Evolutionary conservation across 2,888 invertebrate species (phyloP).

Genomic region (Melinopterus prodromus): DNA sequence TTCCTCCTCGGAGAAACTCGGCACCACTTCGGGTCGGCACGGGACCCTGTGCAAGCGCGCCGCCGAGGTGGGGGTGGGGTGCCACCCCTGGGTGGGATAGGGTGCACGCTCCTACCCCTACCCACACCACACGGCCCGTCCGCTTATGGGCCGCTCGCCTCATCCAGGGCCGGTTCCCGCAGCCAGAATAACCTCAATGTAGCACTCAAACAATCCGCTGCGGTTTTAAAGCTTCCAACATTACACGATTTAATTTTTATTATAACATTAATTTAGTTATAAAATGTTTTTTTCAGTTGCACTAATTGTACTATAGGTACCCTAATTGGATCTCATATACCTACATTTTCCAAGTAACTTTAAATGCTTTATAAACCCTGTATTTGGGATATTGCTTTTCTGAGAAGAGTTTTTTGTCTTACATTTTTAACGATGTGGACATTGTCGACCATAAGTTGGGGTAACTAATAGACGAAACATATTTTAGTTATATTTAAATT

Average conservation of each 20-base stretch:
- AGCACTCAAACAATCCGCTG: background rate
- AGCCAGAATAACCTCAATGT: background rate
- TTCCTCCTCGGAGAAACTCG: constrained; percentile 55
- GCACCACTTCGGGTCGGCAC: constrained; percentile 47
- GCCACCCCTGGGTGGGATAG: constrained; percentile 28
- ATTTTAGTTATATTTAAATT: too few relatives aligned
- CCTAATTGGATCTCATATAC: too few relatives aligned
- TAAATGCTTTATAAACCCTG: too few relatives aligned
- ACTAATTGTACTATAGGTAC: too few relatives aligned
- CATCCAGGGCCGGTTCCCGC: background rate
- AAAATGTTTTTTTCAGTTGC: too few relatives aligned
- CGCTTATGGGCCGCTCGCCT: constrained; percentile 30
- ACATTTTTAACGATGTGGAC: too few relatives aligned
- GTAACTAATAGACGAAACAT: too few relatives aligned
- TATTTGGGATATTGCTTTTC: too few relatives aligned
- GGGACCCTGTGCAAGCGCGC: constrained; percentile 23
- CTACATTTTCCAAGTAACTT: too few relatives aligned
- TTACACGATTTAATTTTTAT: background rate
- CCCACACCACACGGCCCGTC: constrained; percentile 29
- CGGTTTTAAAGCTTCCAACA: constrained; percentile 17
- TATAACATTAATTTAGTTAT: background rate
- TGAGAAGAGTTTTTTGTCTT: too few relatives aligned
- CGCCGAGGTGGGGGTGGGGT: constrained; percentile 26
- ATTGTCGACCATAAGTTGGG: too few relatives aligned
- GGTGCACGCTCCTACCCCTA: constrained; percentile 28